Evolutionary conservation across 2,113 vertebrate species (phyloP).

Genomic region (Aviceda subcristata): DNA sequence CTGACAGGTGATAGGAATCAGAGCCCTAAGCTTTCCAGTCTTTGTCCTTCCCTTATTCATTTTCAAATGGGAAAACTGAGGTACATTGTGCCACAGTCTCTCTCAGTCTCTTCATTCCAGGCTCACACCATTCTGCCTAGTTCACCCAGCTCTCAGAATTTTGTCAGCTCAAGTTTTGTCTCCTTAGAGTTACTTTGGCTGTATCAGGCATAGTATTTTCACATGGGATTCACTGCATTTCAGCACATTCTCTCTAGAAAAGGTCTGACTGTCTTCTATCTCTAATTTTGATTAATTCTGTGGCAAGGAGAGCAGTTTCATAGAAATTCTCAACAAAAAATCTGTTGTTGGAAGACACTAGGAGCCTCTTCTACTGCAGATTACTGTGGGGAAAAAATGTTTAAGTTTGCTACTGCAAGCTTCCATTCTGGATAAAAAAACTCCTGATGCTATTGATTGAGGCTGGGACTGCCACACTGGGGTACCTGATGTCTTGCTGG

Average conservation of each 20-base stretch:
- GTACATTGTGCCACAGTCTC: background rate
- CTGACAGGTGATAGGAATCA: background rate
- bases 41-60: background rate
- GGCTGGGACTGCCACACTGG: background rate
- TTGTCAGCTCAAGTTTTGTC: background rate
- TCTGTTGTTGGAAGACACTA: background rate
- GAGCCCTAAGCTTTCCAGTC: background rate
- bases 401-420: background rate
- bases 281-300: background rate
- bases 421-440: background rate
- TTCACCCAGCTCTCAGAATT: background rate
- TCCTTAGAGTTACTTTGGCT: background rate
- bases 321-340: background rate
- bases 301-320: background rate
- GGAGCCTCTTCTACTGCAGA: background rate
- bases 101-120: background rate
- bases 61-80: background rate
- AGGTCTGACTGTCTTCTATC: background rate
- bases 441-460: background rate
- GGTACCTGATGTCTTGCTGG: background rate
- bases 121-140: background rate
- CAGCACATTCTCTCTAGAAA: background rate
- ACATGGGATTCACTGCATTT: background rate
- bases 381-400: background rate
- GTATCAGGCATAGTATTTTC: background rate